A percentile compares a stretch with the other conserved stretches of the same genome.
Evolutionary conservation across 1,140 invertebrate genomes (phyloP).

Genomic region (Phenacoccus solenopsis): DNA sequence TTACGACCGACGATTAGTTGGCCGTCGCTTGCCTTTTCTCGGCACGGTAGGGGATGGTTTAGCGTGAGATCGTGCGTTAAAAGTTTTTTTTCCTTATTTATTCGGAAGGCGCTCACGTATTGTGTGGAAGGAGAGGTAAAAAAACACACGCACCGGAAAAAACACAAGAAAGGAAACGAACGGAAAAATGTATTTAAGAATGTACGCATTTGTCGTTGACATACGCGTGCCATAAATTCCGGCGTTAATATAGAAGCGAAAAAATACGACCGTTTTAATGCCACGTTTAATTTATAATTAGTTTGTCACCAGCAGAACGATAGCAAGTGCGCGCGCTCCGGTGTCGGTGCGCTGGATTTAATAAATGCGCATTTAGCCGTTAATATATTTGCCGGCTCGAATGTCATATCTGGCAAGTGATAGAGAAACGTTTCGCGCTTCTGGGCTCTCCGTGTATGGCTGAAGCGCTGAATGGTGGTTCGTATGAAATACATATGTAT

Average conservation of each 20-base stretch:
- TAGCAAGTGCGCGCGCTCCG: neutral
- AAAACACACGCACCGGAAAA: neutral
- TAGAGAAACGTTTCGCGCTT: constrained; percentile 6
- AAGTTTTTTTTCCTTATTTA: too few relatives aligned
- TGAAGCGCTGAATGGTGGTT: too few relatives aligned
- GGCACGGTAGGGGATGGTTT: too few relatives aligned
- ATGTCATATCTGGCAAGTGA: constrained; percentile 2
- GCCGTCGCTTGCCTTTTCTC: too few relatives aligned
- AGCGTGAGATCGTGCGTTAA: too few relatives aligned
- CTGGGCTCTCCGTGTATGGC: too few relatives aligned
- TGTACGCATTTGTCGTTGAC: constrained; percentile 1
- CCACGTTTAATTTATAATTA: constrained; percentile 15
- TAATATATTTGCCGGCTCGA: neutral
- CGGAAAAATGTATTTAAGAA: neutral
- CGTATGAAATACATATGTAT: neutral
- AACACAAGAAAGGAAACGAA: neutral
- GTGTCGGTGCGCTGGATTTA: neutral
- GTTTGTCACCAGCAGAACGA: neutral
- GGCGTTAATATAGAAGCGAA: neutral
- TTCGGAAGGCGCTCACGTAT: too few relatives aligned
- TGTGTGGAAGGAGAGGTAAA: too few relatives aligned
- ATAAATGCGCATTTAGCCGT: constrained; percentile 8
- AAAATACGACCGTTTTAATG: neutral
- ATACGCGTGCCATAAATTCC: constrained; percentile 4
- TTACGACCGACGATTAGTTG: too few relatives aligned